Evolutionary conservation across 2,113 vertebrate genomes (phyloP), one percentile per base, ranked within the genome.

Genomic region (Eidolon helvum): DNA sequence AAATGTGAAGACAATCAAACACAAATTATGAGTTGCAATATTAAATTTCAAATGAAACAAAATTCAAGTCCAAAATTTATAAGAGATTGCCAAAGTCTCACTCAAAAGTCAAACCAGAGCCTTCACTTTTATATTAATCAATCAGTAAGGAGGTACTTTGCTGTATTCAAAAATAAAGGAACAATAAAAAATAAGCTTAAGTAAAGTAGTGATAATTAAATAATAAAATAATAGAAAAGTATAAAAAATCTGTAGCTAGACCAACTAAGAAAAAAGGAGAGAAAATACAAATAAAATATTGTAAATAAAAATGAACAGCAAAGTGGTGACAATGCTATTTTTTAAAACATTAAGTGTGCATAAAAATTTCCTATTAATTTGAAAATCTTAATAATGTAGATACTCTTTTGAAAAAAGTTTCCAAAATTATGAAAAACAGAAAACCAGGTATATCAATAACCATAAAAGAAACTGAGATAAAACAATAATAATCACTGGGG

Each of bases 11-110:
- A 50, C 3, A 68, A 57, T 33, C 19, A 90, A 87, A 80, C 4
- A 66, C 24, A 69, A 84, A 93, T 57, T 84, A 35, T 63, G 26
- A 93, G 24, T 50, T 12, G 6, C 6, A 65, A 57, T 43, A 69
- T 68, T 90, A 80, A 77, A 91, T 91, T 91, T 88, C 57, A 91
- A 85, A 38, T 85, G 40, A 91, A 91, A 22, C 59, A 68, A 40
- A 63, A 68, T 78, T 86, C 30, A 78, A 86, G 75, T 24, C 3
- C 65, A 84, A 87, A 72, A 66, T 74, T 86, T 94, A 24, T 82
- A 59, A 90, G 82, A 92, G 15, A 40, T 33, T 80, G 10, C 2
- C 43, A 89, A 69, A 93, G 6, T 63, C 4, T 80, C 84, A 87
- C 55, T 91, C 63, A 85, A 66, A 96, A 88, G 30, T 2, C 95